Evolutionary conservation across 1,140 invertebrate species (phyloP), one percentile per base, ranked within the genome.

Genomic region (Calephelis virginiensis): DNA sequence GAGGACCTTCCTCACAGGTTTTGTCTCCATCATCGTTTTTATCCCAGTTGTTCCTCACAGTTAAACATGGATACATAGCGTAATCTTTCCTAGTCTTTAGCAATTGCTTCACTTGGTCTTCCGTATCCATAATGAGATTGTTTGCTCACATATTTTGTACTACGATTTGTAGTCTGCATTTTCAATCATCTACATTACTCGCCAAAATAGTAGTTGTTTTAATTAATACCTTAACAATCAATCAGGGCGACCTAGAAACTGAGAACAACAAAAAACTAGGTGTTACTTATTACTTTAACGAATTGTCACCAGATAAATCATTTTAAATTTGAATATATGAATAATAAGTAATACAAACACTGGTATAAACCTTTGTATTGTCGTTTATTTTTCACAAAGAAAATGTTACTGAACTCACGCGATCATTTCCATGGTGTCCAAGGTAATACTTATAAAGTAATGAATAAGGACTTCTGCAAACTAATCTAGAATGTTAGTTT

Each of bases 251-350:
- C 50, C 50, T 53, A 53, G 28, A 53, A 53, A 53, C 50, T 5
- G 17, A 28, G 12, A 56, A 56, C 10, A 13, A 53, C 17, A 53
- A 56, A 2, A 56, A 56, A 56, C 28, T 28, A 56, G 17, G 28
- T 17, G 17, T 56, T 12, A 17, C 8, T 12, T 12, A 28, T 56
- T 12, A 10, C 8, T 6, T 28, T 28, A 56, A 28, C 28, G 17
- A 28, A 56, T 56, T 17, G 53, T 56, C 53, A 28, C 28, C 53
- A 56, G 28, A 17, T 56, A 10, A 28, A 56, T 56, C 53, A 56
- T 56, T 56, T 28, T 28, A 63, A 40, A 43, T 74, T 38, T 60
- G 72, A 77, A 79, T 79, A 73, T 67, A 77, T 76, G 77, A 77
- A 81, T 78, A 76, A 67, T 72, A 74, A 74, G 64, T 67, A 73